Conservation (phyloP, 2,888 invertebrate genomes). For the Anoncus sp. region DNA sequence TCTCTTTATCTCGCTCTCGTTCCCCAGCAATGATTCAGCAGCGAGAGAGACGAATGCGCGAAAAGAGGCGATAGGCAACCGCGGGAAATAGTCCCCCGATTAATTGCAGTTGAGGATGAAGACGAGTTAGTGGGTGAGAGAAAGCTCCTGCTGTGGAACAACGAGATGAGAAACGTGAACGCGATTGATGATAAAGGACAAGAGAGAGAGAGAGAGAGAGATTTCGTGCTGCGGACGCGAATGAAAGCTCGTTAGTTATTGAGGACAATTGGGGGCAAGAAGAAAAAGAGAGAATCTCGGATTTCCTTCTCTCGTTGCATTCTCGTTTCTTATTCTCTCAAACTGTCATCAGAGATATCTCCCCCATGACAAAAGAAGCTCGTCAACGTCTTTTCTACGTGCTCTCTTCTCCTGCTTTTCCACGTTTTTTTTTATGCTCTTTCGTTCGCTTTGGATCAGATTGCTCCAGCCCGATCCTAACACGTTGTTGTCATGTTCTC, state of each 20-base stretch:
- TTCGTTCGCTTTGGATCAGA: not conserved
- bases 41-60: not conserved
- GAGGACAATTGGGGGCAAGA: conserved; percentile 42
- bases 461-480: not conserved
- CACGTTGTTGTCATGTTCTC: not conserved
- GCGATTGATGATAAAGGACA: conserved; percentile 38
- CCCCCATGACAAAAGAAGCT: conserved; percentile 47
- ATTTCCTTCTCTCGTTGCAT: conserved; percentile 3
- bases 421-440: not conserved
- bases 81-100: conserved; percentile 49
- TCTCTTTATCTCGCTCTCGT: conserved; percentile 20
- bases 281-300: conserved; percentile 31
- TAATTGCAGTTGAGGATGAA: conserved; percentile 57
- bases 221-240: conserved; percentile 44
- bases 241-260: conserved; percentile 61
- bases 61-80: conserved; percentile 10
- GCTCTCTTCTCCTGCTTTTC: not conserved
- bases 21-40: not conserved
- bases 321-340: conserved; percentile 22
- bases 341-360: conserved; percentile 36
- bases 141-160: conserved; percentile 60
- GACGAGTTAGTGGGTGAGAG: conserved; percentile 34
- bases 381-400: conserved; percentile 49
- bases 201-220: conserved; percentile 19
- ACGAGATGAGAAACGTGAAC: conserved; percentile 46